Percentiles rank a stretch among this genome's conserved stretches.
Evolutionary conservation across 2,113 vertebrate species (phyloP).

Genomic region (Henicopernis longicauda): DNA sequence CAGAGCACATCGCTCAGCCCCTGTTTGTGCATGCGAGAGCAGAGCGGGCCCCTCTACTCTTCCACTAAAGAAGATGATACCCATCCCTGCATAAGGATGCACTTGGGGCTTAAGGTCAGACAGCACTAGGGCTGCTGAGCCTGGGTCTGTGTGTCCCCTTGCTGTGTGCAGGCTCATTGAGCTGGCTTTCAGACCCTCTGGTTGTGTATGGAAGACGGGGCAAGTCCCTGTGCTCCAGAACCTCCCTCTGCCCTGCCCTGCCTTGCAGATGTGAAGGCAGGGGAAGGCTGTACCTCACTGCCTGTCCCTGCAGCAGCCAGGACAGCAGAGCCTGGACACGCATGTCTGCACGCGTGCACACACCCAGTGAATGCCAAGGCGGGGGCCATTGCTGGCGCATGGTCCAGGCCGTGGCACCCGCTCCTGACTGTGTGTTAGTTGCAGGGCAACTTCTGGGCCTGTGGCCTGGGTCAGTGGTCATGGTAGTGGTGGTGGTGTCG

Average conservation of each 20-base stretch:
- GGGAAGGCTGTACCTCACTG: not conserved
- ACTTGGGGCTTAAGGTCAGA: not conserved
- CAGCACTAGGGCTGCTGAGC: not conserved
- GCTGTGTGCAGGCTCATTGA: not conserved
- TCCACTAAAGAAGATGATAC: not conserved
- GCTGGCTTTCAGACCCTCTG: fast-evolving
- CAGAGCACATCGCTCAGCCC: fast-evolving
- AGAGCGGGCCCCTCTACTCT: not conserved
- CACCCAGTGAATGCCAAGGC: no score
- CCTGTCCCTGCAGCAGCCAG: not conserved
- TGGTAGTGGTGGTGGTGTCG: not conserved
- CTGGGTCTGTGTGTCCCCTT: not conserved
- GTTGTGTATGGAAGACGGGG: not conserved
- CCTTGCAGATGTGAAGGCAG: not conserved
- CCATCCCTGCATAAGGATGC: not conserved
- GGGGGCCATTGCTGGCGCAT: fast-evolving
- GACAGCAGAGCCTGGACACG: not conserved
- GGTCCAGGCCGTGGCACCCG: not conserved
- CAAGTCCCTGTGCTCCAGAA: not conserved
- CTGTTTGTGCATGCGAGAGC: not conserved
- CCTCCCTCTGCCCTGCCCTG: not conserved
- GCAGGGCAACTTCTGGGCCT: not conserved
- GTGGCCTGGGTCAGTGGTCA: not conserved
- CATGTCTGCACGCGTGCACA: fast-evolving
- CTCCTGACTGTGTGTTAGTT: not conserved